Evolutionary conservation across 2,113 vertebrate genomes (phyloP), one percentile per base, ranked within the genome.

Genomic region (Spheniscus mendiculus): DNA sequence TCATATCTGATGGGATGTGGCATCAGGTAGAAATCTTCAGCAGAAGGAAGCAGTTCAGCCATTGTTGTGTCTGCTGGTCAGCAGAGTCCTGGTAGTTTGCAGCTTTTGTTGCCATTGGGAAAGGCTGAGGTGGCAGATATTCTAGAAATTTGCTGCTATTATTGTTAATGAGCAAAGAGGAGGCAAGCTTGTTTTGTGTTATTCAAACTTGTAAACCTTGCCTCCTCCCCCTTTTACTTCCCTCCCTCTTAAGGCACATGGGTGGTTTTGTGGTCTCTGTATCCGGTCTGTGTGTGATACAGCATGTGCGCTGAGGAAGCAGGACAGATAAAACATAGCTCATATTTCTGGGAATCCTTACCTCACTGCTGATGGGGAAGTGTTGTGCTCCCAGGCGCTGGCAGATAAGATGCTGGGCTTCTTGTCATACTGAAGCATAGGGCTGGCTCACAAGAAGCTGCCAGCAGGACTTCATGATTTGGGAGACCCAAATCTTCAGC

Each of bases 261-360:
- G 90, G 73, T 77, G 91, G 93, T 44, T 86, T 95, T 96, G 95
- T 81, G 96, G 96, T 81, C 78, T 67, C 59, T 38, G 78, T 89
- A 91, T 97, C 97, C 91, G 96, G 90, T 52, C 12, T 4, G n/a
- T 26, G 44, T 10, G 93, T 71, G 94, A 94, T 94, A 91, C 82
- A 47, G 63, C 27, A 4, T 81, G 70, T 38, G 85, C 30, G 2
- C 83, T 85, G 91, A 94, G 92, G 95, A 85, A 90, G 96, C 67
- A 29, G 96, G 80, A 74, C 91, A 95, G 96, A 97, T 96, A 96
- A 94, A 94, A 20, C 77, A n/a, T 0, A 67, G 94, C 90, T 96
- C 40, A 0, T 87, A 1, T 58, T 98, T 98, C 97, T 97, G 95
- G 97, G 97, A 97, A 98, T 96, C 93, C 90, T 96, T 87, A 59